A percentile compares a stretch with the other conserved stretches of the same genome.
Evolutionary conservation across 2,888 invertebrate genomes (phyloP).

Genomic region (Portevinia maculata): DNA sequence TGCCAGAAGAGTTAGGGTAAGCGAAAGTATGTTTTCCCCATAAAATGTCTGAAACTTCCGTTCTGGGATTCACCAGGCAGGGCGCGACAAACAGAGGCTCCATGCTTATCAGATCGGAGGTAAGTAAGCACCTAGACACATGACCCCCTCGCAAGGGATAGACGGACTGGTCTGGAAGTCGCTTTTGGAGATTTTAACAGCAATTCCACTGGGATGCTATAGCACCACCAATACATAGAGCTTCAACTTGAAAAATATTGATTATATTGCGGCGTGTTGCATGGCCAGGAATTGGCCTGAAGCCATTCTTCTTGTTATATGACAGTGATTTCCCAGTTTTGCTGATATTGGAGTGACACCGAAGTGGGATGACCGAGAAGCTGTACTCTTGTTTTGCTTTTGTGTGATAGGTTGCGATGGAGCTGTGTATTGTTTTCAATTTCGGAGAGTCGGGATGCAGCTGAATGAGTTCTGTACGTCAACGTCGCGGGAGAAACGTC

Average conservation of each 20-base stretch:
- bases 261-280: constrained; percentile 70
- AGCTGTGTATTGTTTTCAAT: constrained; percentile 30
- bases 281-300: constrained; percentile 62
- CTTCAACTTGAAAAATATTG: constrained; percentile 62
- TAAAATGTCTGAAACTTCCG: constrained; percentile 71
- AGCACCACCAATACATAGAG: constrained; percentile 5
- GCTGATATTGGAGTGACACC: constrained; percentile 60
- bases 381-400: constrained; percentile 28
- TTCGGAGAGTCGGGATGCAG: constrained; percentile 29
- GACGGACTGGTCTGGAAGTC: constrained; percentile 17
- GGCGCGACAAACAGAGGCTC: constrained; percentile 50
- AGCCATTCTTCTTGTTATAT: constrained; percentile 66
- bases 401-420: constrained; percentile 4
- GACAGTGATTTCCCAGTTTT: constrained; percentile 68
- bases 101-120: constrained; percentile 67
- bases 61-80: constrained; percentile 48
- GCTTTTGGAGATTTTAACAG: constrained; percentile 25
- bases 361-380: constrained; percentile 24
- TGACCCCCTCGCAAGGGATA: neutral
- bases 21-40: constrained; percentile 68
- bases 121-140: constrained; percentile 65
- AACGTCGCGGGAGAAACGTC: constrained; percentile 57
- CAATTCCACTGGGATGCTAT: constrained; percentile 12
- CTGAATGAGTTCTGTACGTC: constrained; percentile 51
- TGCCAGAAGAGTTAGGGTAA: constrained; percentile 63